Conservation (phyloP, 1,140 invertebrate species). For the Drosophila quadrilineata region DNA sequence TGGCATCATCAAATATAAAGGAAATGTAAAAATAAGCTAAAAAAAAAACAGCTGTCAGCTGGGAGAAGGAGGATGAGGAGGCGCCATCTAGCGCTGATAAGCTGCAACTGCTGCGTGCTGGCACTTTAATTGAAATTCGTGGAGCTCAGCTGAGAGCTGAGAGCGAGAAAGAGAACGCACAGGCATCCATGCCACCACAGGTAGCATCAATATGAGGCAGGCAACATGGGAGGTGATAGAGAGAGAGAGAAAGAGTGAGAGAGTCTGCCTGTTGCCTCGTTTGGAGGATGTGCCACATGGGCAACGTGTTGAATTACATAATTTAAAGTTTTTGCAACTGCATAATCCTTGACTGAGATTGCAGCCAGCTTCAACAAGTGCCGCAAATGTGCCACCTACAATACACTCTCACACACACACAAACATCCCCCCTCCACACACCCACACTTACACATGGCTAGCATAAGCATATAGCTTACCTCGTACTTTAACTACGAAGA, state of each 20-base stretch:
- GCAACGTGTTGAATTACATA: slow-evolving; percentile 78
- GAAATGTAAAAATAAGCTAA: slow-evolving; percentile 1
- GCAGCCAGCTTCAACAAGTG: slow-evolving; percentile 65
- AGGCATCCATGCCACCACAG: slow-evolving; percentile 38
- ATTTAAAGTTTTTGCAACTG: slow-evolving; percentile 67
- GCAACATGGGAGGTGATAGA: no score
- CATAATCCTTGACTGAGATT: slow-evolving; percentile 60
- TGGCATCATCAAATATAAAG: slow-evolving; percentile 60
- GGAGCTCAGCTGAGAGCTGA: slow-evolving; percentile 53
- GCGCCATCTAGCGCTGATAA: slow-evolving; percentile 32
- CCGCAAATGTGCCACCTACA: no score
- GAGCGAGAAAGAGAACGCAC: no score
- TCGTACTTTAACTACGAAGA: no score
- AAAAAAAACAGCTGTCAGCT: slow-evolving; percentile 8
- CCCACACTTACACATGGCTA: background rate
- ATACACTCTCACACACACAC: no score
- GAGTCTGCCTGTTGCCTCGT: slow-evolving; percentile 52
- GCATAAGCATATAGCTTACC: background rate
- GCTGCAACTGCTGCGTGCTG: slow-evolving; percentile 54
- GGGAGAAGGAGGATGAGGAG: background rate
- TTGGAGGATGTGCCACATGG: background rate
- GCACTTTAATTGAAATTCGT: slow-evolving; percentile 79
- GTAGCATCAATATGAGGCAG: no score
- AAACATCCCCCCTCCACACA: no score
- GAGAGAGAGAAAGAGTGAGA: no score